Evolutionary conservation across 2,797 vertebrate species (phyloP).

Genomic region (Morus bassanus): DNA sequence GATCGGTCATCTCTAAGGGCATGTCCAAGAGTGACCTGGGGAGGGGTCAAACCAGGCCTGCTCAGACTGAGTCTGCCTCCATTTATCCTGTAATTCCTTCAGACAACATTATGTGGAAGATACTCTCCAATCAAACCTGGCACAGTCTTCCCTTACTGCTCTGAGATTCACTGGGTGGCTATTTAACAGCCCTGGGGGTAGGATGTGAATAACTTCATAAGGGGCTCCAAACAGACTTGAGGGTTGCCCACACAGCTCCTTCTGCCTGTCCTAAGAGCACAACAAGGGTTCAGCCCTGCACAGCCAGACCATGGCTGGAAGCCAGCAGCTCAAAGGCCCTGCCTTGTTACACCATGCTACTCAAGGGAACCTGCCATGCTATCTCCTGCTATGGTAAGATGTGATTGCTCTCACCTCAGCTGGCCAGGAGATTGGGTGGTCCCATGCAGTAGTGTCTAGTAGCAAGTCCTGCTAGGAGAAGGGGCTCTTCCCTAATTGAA

Average conservation of each 20-base stretch:
- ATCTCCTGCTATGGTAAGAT: not conserved
- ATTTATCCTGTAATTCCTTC: not conserved
- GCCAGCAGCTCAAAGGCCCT: not conserved
- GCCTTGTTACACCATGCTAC: not conserved
- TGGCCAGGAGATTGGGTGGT: not conserved
- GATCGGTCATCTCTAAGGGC: not conserved
- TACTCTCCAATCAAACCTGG: not conserved
- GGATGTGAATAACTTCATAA: not conserved
- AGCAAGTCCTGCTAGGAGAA: not conserved
- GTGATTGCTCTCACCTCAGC: not conserved
- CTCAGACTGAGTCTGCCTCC: not conserved
- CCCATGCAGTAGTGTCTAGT: not conserved
- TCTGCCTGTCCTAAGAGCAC: not conserved
- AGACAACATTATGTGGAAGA: not conserved
- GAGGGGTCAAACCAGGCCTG: not conserved
- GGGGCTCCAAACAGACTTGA: not conserved
- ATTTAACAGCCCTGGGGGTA: not conserved
- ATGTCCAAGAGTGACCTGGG: not conserved
- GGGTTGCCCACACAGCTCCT: not conserved
- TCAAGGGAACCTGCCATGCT: not conserved
- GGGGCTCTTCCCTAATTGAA: not conserved
- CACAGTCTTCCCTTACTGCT: not conserved
- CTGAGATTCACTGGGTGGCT: not conserved
- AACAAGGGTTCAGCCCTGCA: not conserved
- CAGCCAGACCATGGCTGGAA: not conserved